Conservation (phyloP, 2,797 vertebrate species). For the Trichosurus vulpecula region DNA sequence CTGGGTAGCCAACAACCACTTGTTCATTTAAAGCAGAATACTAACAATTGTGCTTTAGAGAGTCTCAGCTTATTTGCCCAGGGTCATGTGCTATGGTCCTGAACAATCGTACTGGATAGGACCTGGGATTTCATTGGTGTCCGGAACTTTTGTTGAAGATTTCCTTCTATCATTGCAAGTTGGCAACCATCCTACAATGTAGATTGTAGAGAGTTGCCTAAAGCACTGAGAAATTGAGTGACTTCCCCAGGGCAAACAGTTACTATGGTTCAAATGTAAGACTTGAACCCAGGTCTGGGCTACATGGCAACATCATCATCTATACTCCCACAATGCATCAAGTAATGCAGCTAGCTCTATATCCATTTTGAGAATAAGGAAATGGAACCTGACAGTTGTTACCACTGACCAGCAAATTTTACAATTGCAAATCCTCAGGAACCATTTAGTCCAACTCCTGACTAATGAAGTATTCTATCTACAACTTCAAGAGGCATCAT, state of each 20-base stretch:
- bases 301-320: neutral
- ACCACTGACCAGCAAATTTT: neutral
- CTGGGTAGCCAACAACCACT: neutral
- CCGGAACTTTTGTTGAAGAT: neutral
- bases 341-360: neutral
- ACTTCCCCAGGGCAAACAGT: neutral
- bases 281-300: neutral
- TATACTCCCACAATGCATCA: neutral
- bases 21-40: constrained; percentile 35
- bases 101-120: neutral
- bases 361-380: neutral
- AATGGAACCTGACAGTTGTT: neutral
- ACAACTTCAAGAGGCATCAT: neutral
- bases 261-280: neutral
- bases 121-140: neutral
- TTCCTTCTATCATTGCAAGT: neutral
- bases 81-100: neutral
- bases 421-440: neutral
- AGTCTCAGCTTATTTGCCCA: neutral
- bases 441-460: neutral
- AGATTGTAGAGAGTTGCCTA: neutral
- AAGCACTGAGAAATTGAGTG: neutral
- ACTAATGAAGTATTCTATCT: neutral
- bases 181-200: neutral
- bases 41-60: neutral